Conservation (phyloP, 2,797 vertebrate species). For the Arremon aurantiirostris region DNA sequence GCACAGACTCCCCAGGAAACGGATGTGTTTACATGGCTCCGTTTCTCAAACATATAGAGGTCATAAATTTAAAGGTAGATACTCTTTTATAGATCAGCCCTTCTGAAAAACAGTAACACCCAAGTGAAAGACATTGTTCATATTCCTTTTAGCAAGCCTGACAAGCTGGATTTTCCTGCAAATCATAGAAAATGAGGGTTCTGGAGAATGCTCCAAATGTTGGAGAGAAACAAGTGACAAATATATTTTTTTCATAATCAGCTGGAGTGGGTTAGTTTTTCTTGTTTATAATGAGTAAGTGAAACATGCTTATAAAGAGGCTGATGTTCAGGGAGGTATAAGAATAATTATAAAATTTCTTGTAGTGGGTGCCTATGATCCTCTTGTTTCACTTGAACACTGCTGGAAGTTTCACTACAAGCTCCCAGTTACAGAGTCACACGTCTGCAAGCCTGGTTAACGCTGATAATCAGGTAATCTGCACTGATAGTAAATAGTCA, state of each 20-base stretch:
- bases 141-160: conserved; percentile 16
- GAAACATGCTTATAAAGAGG: not conserved
- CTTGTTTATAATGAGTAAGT: conserved; percentile 1
- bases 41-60: not conserved
- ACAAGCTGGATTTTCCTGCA: conserved; percentile 16
- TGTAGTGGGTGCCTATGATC: not conserved
- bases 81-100: not conserved
- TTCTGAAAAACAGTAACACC: not conserved
- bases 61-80: conserved; percentile 21
- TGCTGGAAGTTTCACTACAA: not conserved
- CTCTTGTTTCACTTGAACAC: not conserved
- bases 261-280: not conserved
- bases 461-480: not conserved
- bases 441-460: not conserved
- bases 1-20: not conserved
- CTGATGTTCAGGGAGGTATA: not conserved
- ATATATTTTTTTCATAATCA: not conserved
- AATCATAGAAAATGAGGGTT: not conserved
- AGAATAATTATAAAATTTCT: not conserved
- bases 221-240: not conserved
- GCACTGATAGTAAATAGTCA: not conserved
- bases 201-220: not conserved
- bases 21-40: not conserved
- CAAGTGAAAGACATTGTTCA: not conserved
- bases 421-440: not conserved